phyloP scores from a whole-genome alignment of 2,888 invertebrate genomes.

The Caenorhabditis auriculariae region DNA sequence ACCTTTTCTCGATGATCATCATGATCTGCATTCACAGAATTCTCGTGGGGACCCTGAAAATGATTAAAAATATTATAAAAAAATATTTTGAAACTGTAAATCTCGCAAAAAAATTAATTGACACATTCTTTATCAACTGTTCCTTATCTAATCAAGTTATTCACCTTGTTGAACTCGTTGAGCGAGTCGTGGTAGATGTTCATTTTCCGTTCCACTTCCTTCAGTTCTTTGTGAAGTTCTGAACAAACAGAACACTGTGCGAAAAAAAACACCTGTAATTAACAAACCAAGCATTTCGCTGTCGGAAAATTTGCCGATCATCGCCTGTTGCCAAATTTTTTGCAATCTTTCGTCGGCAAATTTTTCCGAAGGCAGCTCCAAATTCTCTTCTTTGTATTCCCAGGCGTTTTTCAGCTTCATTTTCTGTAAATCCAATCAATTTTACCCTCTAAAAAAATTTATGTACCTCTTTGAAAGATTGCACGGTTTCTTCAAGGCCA shows the following conservation, averaged over 20 bases:
- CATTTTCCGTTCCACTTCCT: conserved; percentile 37
- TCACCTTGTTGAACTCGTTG: conserved; percentile 37
- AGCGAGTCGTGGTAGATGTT: conserved; percentile 31
- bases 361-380: conserved; percentile 12
- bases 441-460: background rate
- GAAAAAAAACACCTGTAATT: background rate
- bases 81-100: too few species aligned
- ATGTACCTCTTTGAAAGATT: conserved; percentile 53
- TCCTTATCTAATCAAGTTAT: background rate
- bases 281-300: conserved; percentile 36
- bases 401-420: conserved; percentile 31
- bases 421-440: conserved; percentile 20
- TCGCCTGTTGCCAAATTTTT: conserved; percentile 51
- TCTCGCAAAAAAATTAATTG: too few species aligned
- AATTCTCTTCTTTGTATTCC: conserved; percentile 18
- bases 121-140: too few species aligned
- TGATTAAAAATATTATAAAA: background rate
- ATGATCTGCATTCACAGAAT: conserved; percentile 26
- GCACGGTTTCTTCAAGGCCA: conserved; percentile 46
- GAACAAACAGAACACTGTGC: background rate
- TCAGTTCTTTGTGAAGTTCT: conserved; percentile 29
- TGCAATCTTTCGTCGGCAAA: conserved; percentile 48
- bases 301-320: conserved; percentile 33
- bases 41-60: conserved; percentile 25
- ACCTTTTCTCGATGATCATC: conserved; percentile 4